These are phyloP conservation scores for Microtus richardsoni DNA, from an alignment of 2,113 vertebrate genomes.

Conservation along the genomic window DNA sequence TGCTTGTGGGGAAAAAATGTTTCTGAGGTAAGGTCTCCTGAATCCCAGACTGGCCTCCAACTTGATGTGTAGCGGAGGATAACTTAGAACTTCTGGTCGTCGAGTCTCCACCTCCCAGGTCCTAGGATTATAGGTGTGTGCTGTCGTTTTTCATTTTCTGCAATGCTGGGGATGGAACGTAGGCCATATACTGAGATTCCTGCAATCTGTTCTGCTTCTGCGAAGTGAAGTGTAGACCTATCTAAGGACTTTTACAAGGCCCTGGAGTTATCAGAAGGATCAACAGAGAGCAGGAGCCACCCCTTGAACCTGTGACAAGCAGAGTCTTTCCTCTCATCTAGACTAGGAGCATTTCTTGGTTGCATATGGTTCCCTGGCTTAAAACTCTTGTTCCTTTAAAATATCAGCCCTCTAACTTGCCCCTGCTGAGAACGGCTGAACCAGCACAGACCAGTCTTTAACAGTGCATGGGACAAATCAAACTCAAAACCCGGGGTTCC, in stretches of 20 bases:
- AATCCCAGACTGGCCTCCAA: background rate
- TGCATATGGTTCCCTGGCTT: background rate
- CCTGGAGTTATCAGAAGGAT: background rate
- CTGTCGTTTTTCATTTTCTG: background rate
- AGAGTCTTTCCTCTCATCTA: background rate
- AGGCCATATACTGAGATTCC: background rate
- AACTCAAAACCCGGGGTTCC: background rate
- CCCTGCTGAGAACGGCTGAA: conserved; percentile 64
- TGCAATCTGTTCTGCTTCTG: background rate
- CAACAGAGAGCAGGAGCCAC: background rate
- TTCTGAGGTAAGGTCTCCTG: background rate
- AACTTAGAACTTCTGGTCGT: background rate
- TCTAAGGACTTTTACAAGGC: background rate
- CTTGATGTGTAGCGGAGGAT: background rate
- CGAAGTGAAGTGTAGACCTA: background rate
- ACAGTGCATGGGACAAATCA: conserved; percentile 54
- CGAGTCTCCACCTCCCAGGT: background rate
- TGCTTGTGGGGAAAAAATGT: background rate
- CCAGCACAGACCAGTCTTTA: conserved; percentile 16
- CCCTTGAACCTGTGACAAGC: background rate
- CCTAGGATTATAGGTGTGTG: background rate
- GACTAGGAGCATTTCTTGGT: background rate
- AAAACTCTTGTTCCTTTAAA: conserved; percentile 2
- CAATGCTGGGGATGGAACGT: background rate
- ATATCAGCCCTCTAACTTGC: background rate